Conservation (phyloP, 2,797 vertebrate species). For the Pelochelys cantorii region DNA sequence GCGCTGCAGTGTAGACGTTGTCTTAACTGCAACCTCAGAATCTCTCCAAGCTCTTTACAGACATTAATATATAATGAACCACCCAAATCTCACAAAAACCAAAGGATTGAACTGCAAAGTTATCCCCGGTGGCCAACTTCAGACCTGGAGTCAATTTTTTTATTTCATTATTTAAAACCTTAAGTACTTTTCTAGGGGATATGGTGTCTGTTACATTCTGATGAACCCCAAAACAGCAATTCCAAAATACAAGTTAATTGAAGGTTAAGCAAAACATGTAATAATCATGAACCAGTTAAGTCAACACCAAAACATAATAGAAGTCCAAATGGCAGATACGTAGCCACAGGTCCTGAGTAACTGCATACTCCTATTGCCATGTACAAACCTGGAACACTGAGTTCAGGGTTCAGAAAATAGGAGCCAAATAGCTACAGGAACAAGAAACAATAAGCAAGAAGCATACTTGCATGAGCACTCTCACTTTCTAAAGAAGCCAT, state of each 20-base stretch:
- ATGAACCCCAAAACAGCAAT: background rate
- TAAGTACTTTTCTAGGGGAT: background rate
- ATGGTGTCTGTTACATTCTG: background rate
- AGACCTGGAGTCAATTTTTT: background rate
- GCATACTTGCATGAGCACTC: accelerated
- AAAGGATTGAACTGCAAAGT: background rate
- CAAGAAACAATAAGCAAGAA: background rate
- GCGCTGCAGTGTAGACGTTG: too few relatives aligned
- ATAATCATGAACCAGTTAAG: background rate
- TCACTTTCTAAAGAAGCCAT: conserved; percentile 27
- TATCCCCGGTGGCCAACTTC: background rate
- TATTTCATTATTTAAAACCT: background rate
- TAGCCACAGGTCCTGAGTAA: background rate
- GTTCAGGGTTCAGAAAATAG: background rate
- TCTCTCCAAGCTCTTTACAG: background rate
- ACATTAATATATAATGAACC: background rate
- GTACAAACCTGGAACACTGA: too few relatives aligned
- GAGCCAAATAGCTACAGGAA: background rate
- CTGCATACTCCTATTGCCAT: background rate
- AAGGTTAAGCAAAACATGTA: background rate
- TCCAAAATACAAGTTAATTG: background rate
- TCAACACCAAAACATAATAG: background rate
- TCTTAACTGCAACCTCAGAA: background rate
- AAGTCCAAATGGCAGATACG: background rate
- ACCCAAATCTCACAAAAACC: background rate